phyloP scores from a whole-genome alignment of 2,797 vertebrate species.

The Eupleurogrammus muticus region DNA sequence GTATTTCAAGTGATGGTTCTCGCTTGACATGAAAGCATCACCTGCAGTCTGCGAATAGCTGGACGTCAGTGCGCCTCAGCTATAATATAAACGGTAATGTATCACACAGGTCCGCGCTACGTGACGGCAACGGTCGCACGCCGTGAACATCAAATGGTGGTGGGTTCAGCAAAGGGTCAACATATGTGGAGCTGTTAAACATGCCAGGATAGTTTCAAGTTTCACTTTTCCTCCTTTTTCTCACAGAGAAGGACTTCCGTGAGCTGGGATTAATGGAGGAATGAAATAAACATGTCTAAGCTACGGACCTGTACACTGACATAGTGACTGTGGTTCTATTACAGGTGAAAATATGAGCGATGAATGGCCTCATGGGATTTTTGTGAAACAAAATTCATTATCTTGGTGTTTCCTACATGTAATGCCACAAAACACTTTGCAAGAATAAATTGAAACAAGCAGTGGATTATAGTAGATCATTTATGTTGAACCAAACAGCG shows the following conservation, averaged over 20 bases:
- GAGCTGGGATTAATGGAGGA: constrained; percentile 3
- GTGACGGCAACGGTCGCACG: constrained; percentile 32
- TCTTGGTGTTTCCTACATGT: neutral
- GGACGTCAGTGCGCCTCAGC: constrained; percentile 33
- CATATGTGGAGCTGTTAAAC: constrained; percentile 35
- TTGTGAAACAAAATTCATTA: neutral
- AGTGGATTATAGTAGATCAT: neutral
- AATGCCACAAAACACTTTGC: constrained; percentile 5
- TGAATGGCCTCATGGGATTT: neutral
- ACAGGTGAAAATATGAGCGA: constrained; percentile 1
- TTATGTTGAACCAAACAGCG: neutral
- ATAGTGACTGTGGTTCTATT: constrained; percentile 1
- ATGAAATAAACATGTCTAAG: constrained; percentile 24
- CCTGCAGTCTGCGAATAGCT: constrained; percentile 53
- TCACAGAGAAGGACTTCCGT: constrained; percentile 10
- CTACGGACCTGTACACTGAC: constrained; percentile 3
- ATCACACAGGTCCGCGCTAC: constrained; percentile 25
- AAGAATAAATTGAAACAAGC: neutral
- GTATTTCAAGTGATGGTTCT: constrained; percentile 65
- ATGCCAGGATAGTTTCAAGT: constrained; percentile 20
- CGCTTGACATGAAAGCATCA: constrained; percentile 67
- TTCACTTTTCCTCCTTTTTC: constrained; percentile 19
- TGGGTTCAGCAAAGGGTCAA: constrained; percentile 62
- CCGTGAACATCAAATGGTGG: constrained; percentile 56
- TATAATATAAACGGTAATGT: constrained; percentile 8